Percentiles rank a stretch among this genome's conserved stretches.
Evolutionary conservation across 2,113 vertebrate species (phyloP).

Genomic region (Australoheros scitulus): DNA sequence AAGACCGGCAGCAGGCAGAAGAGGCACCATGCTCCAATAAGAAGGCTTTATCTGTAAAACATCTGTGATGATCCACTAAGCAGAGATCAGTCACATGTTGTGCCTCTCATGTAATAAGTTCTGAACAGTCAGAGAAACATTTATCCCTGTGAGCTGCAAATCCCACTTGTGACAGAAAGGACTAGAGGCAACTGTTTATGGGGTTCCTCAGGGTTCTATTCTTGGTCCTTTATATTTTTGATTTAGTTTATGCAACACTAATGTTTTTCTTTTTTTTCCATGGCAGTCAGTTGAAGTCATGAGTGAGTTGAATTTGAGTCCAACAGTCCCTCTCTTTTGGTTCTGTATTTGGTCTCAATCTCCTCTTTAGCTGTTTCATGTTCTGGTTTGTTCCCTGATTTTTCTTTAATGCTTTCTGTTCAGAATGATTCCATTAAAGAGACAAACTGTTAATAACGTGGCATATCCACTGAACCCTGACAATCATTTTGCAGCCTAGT

Average conservation of each 20-base stretch:
- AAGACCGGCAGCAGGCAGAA: background rate
- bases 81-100: background rate
- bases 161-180: background rate
- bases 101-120: background rate
- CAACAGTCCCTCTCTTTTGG: background rate
- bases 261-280: background rate
- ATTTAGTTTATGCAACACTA: background rate
- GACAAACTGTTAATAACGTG: background rate
- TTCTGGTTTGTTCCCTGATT: background rate
- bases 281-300: background rate
- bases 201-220: conserved; percentile 16
- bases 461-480: background rate
- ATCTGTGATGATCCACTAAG: background rate
- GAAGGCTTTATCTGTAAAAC: conserved; percentile 34
- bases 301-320: background rate
- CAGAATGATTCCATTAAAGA: background rate
- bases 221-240: background rate
- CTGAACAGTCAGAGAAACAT: background rate
- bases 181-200: background rate
- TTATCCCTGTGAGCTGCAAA: background rate
- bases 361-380: background rate
- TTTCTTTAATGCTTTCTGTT: background rate
- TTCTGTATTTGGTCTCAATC: background rate
- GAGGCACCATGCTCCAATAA: conserved; percentile 28
- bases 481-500: background rate